phyloP scores from a whole-genome alignment of 2,797 vertebrate genomes.

The Mus spretus region DNA sequence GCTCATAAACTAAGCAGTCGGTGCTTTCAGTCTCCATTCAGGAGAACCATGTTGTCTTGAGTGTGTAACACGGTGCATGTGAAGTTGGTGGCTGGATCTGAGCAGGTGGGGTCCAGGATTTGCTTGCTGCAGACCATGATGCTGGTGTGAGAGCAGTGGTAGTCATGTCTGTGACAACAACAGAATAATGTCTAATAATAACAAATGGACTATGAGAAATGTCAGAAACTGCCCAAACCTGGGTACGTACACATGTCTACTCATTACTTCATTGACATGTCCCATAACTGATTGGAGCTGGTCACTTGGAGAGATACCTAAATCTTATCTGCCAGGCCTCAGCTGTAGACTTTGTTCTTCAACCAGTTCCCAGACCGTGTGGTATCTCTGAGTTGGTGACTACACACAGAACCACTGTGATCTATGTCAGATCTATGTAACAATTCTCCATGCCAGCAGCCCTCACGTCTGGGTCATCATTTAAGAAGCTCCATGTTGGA shows the following conservation, averaged over 20 bases:
- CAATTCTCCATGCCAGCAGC: rapidly evolving
- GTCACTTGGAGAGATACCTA: background rate
- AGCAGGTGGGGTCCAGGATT: background rate
- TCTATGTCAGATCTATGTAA: background rate
- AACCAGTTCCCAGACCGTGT: rapidly evolving
- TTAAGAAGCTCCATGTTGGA: no score
- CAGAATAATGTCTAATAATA: background rate
- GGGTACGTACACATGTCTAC: rapidly evolving
- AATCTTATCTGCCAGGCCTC: rapidly evolving
- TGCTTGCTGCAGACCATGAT: rapidly evolving
- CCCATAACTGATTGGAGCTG: background rate
- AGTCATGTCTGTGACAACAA: background rate
- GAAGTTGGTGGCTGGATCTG: background rate
- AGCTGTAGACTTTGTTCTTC: rapidly evolving
- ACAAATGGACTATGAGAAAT: background rate
- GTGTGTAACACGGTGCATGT: rapidly evolving
- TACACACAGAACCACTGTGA: background rate
- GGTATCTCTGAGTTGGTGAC: rapidly evolving
- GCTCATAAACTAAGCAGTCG: background rate
- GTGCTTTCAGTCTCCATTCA: rapidly evolving
- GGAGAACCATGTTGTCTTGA: background rate
- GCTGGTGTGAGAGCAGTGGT: background rate
- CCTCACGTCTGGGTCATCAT: no score
- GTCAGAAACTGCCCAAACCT: rapidly evolving
- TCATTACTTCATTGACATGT: background rate